Base-by-base conservation (phyloP, 2,888 invertebrate genomes). In the Steromphala cineraria region DNA sequence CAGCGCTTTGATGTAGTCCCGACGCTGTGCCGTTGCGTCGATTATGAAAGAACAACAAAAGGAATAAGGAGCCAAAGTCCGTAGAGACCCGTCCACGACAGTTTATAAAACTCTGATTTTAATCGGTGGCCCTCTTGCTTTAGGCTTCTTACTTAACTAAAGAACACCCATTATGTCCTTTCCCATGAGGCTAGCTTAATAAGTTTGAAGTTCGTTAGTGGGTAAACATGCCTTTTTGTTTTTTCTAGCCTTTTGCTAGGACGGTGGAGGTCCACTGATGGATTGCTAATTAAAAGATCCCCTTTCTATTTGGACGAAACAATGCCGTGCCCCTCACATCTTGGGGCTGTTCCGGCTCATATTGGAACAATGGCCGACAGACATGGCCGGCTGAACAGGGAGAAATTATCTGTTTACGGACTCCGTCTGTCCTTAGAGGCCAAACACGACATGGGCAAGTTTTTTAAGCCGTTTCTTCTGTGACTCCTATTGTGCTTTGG, bases 231-330 rank as follows among this genome's bases (percentile, higher is more conserved):
- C 31, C 40, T 71, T 31, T 71, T 71, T 40, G 75, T 76, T 76
- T 28, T 76, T 53, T 76, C 53, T 31, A 55, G 53, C 76, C 55
- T 19, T 76, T 76, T 21, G 28, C 36, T 76, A 28, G 28, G 53
- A 28, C 17, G 24, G 24, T 53, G 10, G 55, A 28, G 31, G 31
- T 24, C 24, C 53, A 7, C 53, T 76, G 76, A 76, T 76, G 28
- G 76, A 76, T 53, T 76, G 55, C 55, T 76, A 76, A 76, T 76
- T 76, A 76, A 76, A 55, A 76, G 76, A 76, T 76, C 55, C 28
- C 40, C 24, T 76, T 76, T 76, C 76, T 17, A 10, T n/a, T 28
- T 31, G 31, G 36, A 10, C n/a, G 40, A 76, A 76, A 76, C 76
- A 76, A 76, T 76, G 36, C 15, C 55, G 24, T 7, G 8, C 40